Percentiles rank a stretch among this genome's conserved stretches.
phyloP scores from a whole-genome alignment of 2,888 invertebrate genomes.

The Acanthosepion lycidas region DNA sequence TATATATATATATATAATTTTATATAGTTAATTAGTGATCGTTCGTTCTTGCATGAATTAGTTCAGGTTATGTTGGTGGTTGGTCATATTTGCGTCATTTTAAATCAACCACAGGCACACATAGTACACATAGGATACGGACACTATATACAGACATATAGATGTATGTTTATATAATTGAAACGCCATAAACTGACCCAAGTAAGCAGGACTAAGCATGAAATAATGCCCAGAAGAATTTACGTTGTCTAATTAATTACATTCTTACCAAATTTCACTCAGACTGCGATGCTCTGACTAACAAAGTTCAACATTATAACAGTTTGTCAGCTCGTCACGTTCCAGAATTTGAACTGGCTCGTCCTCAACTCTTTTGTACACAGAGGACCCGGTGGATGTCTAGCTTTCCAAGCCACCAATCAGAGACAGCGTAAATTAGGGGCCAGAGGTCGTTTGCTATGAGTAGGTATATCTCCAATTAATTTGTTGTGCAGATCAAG shows the following conservation, averaged over 20 bases:
- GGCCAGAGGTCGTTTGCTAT: neutral
- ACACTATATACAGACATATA: neutral
- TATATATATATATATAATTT: neutral
- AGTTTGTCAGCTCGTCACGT: neutral
- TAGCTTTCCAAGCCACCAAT: neutral
- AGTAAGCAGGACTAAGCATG: neutral
- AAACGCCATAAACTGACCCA: neutral
- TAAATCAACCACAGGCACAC: neutral
- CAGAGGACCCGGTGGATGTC: neutral
- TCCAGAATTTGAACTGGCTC: neutral
- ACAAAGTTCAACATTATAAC: neutral
- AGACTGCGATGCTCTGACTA: neutral
- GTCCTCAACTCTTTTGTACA: neutral
- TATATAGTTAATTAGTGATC: neutral
- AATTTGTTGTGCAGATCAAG: neutral
- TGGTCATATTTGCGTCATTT: no score
- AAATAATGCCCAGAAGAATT: neutral
- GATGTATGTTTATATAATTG: neutral
- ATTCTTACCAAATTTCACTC: neutral
- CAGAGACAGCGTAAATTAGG: neutral
- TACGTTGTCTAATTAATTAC: neutral
- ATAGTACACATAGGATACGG: neutral
- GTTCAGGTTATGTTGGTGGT: no score
- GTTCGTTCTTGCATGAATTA: no score
- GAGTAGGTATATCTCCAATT: conserved; percentile 20